Base-by-base conservation (phyloP, 2,113 vertebrate species). In the Sciurus niger region DNA sequence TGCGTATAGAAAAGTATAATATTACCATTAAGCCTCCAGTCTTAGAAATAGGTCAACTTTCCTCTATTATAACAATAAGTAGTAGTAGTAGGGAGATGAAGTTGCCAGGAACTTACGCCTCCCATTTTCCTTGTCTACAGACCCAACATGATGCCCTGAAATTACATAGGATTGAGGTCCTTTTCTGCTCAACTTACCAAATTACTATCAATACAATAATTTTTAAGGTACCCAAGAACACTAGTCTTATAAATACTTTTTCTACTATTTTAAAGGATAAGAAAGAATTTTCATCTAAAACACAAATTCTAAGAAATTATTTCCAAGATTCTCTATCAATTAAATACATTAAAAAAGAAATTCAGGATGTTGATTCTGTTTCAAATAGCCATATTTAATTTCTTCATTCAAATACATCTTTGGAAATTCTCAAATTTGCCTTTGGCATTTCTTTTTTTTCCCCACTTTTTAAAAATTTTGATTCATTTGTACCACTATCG, bases 371-470 rank as follows among this genome's bases (percentile, higher is more conserved):
- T 92, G 25, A 79, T 94, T 87, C 6, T 65, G 3, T 78, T 90
- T 16, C 13, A 90, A 88, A 48, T 40, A 84, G 10, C 9, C 53
- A 30, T 46, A 51, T 67, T 65, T 93, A 80, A 58, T 60, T 89
- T 87, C n/a, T 43, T 34, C n/a, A 76, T 88, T 90, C 17, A 84
- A 83, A 77, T 95, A 67, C 14, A 87, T 85, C 17, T 48, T 90
- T 85, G 30, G 48, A 93, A 68, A 93, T 93, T 94, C 20, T 93
- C 53, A 58, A n/a, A 73, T 90, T 73, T 77, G 17, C 80, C 30
- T 90, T 84, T 89, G 65, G 32, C 2, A 70, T 92, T 87, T 96
- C 51, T 40, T 40, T 40, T 40, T 40, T 40, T 40, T 40, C 4
- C 40, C 40, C 40, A 40, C 40, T 40, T 40, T 40, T 40, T 40